Conservation (phyloP, 2,888 invertebrate genomes). For the Lasioglossum leucozonium region DNA sequence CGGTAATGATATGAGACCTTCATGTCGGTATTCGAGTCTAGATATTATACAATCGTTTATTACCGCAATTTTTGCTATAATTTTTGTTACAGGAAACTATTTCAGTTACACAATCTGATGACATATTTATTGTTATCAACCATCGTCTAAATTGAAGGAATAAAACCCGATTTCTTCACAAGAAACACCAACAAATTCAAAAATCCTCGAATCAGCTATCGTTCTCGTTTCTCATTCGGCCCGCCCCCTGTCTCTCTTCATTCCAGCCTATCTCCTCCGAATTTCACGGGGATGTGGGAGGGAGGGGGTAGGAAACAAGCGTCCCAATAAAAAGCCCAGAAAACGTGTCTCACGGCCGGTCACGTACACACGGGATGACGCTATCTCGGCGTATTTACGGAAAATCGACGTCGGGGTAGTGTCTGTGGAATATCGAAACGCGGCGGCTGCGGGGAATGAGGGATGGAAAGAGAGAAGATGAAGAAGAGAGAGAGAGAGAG, state of each 20-base stretch:
- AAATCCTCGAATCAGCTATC: neutral
- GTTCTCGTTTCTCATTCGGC: neutral
- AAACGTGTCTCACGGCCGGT: conserved; percentile 12
- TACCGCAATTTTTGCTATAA: neutral
- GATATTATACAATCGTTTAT: neutral
- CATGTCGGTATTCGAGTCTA: neutral
- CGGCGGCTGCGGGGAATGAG: conserved; percentile 26
- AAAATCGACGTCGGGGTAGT: conserved; percentile 68
- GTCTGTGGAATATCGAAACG: conserved; percentile 64
- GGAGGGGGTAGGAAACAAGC: conserved; percentile 4
- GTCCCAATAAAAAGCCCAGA: conserved; percentile 25
- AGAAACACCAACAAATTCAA: neutral
- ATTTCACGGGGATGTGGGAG: neutral
- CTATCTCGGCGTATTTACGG: conserved; percentile 63
- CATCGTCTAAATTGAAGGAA: too few relatives aligned
- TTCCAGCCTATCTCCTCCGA: neutral
- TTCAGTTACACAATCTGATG: neutral
- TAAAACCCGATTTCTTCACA: too few relatives aligned
- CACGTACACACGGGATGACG: conserved; percentile 47
- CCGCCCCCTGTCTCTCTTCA: neutral
- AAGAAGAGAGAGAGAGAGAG: neutral
- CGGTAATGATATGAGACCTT: too few relatives aligned
- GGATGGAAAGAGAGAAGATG: neutral
- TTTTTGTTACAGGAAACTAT: too few relatives aligned
- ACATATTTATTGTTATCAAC: neutral